A percentile compares a stretch with the other conserved stretches of the same genome.
Conservation (phyloP, 2,888 invertebrate species). For the Erebia epiphron region DNA sequence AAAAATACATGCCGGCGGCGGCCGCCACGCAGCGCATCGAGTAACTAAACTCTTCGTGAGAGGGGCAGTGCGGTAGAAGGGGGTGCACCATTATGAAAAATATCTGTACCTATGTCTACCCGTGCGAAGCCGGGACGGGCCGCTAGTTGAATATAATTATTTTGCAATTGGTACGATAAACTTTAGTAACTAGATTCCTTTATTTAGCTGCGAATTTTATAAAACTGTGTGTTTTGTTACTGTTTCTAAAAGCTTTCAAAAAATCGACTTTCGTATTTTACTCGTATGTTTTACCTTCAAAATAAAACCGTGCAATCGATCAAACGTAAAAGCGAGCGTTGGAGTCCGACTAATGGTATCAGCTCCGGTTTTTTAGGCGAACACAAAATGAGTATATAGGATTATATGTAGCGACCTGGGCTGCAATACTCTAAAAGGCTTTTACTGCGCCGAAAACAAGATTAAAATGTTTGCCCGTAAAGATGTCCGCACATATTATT, state of each 20-base stretch:
- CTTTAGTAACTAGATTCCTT: too few relatives aligned
- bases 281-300: too few relatives aligned
- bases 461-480: slow-evolving; percentile 3
- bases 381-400: slow-evolving; percentile 9
- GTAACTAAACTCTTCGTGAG: too few relatives aligned
- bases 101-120: too few relatives aligned
- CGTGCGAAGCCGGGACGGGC: too few relatives aligned
- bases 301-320: neutral
- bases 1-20: too few relatives aligned
- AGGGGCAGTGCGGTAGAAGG: too few relatives aligned
- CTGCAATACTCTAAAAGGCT: slow-evolving; percentile 4
- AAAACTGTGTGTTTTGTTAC: neutral
- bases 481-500: neutral
- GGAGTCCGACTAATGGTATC: slow-evolving; percentile 1
- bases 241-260: neutral
- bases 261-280: neutral
- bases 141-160: too few relatives aligned
- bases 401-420: neutral
- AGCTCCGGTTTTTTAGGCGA: slow-evolving; percentile 6
- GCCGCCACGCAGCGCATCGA: too few relatives aligned
- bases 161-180: too few relatives aligned
- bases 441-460: neutral
- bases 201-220: too few relatives aligned
- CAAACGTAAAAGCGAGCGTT: slow-evolving; percentile 5
- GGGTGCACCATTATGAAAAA: too few relatives aligned